Evolutionary conservation across 2,888 invertebrate genomes (phyloP).

Genomic region (Eupithecia subumbrata): DNA sequence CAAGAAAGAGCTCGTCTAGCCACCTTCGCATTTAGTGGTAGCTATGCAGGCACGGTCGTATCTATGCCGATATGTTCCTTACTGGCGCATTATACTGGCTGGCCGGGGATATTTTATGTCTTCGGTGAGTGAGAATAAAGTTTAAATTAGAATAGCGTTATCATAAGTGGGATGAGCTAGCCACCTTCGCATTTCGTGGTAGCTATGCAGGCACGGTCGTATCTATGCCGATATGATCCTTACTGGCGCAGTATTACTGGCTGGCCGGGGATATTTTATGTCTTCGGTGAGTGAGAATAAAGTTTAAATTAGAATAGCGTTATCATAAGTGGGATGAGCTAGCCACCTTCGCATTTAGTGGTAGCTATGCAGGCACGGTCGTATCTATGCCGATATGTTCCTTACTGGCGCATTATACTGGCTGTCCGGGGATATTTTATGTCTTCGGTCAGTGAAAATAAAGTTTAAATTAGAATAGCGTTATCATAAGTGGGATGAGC

Average conservation of each 20-base stretch:
- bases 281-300: conserved; percentile 83
- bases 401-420: conserved; percentile 87
- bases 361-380: conserved; percentile 93
- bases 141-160: not conserved
- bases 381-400: conserved; percentile 92
- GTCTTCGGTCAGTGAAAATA: conserved; percentile 84
- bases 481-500: too few species aligned
- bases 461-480: not conserved
- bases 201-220: conserved; percentile 94
- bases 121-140: conserved; percentile 80
- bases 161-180: conserved; percentile 87
- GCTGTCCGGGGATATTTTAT: conserved; percentile 93
- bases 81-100: conserved; percentile 88
- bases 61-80: conserved; percentile 91
- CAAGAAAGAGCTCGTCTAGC: conserved; percentile 90
- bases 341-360: conserved; percentile 93
- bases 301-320: not conserved
- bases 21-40: conserved; percentile 93
- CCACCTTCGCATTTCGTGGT: conserved; percentile 93
- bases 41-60: conserved; percentile 93
- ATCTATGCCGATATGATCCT: conserved; percentile 90
- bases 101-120: conserved; percentile 93
- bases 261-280: conserved; percentile 93
- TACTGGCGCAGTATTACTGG: conserved; percentile 89
- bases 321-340: conserved; percentile 86